Evolutionary conservation across 2,888 invertebrate species (phyloP), one percentile per base, ranked within the genome.

Genomic region (Pegoplata infirma): DNA sequence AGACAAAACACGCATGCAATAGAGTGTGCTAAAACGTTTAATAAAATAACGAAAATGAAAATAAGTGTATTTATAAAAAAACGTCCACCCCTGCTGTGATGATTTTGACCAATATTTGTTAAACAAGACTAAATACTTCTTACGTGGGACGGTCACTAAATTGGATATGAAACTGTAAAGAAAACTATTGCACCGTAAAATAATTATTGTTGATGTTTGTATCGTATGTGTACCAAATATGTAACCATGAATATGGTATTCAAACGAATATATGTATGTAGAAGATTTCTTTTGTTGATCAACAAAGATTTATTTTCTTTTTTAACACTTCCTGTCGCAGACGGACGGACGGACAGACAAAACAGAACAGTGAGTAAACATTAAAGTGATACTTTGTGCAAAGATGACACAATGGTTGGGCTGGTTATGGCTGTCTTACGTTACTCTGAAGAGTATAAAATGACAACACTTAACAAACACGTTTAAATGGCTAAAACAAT

Each of bases 101-200:
- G 67, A 72, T 75, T 79, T 72, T 79, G 79, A 79, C 79, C 79
- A 79, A 79, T 79, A 79, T 75, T 79, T 79, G 79, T 79, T 67
- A 49, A 79, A 79, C 79, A 79, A 75, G 61, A 75, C 67, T 75
- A 67, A 79, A 75, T 63, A 56, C 61, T 25, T 68, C 12, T 1
- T 12, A n/a, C 36, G 28, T 7, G 7, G 8, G 28, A 32, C 46
- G 32, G 59, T 59, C 73, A 66, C 21, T 36, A 21, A 32, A 59
- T 17, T 32, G 46, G 40, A 51, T 58, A 49, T 58, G n/a, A 74
- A 59, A 67, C 47, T 23, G 46, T 59, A 47, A 74, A 59, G 74
- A 74, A 75, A 75, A 55, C 12, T 55, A 75, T 68, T 75, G 74
- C 74, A 75, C 61, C 68, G 68, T 53, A 63, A 75, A 75, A 56